Evolutionary conservation across 2,797 vertebrate species (phyloP).

Genomic region (Eupleurogrammus muticus): DNA sequence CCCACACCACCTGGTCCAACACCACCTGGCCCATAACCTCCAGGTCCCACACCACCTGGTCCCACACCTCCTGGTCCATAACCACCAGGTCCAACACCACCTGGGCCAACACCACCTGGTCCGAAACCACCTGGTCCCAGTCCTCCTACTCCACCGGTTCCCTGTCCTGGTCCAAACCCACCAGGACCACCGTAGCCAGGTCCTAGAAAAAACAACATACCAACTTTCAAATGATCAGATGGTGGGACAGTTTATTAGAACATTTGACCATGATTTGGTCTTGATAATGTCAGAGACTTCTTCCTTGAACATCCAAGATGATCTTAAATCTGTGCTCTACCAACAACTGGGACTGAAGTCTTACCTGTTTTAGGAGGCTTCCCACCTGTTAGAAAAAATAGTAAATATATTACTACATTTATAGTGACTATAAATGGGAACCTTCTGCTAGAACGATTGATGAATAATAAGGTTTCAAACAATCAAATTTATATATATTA

Average conservation of each 20-base stretch:
- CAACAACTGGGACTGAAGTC: neutral
- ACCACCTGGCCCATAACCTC: conserved; percentile 31
- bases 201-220: conserved; percentile 20
- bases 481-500: conserved; percentile 29
- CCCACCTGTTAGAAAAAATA: conserved; percentile 53
- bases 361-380: conserved; percentile 78
- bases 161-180: conserved; percentile 41
- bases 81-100: conserved; percentile 39
- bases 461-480: neutral
- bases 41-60: conserved; percentile 30
- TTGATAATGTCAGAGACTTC: neutral
- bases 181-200: conserved; percentile 57
- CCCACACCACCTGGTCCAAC: neutral
- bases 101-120: conserved; percentile 48
- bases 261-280: too few species aligned
- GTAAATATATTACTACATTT: conserved; percentile 1
- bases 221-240: neutral
- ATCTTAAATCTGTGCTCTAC: conserved; percentile 1
- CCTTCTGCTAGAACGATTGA: too few species aligned
- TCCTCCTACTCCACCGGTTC: conserved; percentile 31
- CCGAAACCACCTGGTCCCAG: conserved; percentile 58
- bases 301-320: neutral
- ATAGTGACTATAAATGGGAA: too few species aligned
- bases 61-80: conserved; percentile 31
- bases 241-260: too few species aligned